Percentiles rank a stretch among this genome's conserved stretches.
phyloP scores from a whole-genome alignment of 1,140 invertebrate species.

The Diplogasteroides magnus region DNA sequence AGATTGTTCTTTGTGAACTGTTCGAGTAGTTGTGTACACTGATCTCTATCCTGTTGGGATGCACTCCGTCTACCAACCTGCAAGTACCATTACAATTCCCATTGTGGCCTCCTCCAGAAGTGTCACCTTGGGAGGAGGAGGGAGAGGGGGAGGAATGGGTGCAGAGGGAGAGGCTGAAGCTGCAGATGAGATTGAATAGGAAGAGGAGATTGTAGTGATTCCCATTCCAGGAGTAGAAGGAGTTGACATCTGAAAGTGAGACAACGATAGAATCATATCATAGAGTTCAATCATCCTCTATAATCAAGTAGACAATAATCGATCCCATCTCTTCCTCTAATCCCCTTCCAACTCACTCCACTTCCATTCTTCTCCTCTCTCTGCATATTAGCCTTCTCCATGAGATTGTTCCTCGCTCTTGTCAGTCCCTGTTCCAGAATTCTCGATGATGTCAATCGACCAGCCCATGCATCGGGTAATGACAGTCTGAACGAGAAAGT shows the following conservation, averaged over 20 bases:
- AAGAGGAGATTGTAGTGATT: neutral
- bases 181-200: neutral
- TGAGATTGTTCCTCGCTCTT: neutral
- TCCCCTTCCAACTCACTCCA: too few species aligned
- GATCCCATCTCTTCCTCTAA: neutral
- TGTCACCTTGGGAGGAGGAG: neutral
- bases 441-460: neutral
- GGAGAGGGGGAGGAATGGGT: neutral
- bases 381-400: neutral
- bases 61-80: neutral
- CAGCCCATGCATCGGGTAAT: neutral
- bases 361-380: too few species aligned
- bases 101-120: neutral
- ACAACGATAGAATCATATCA: too few species aligned
- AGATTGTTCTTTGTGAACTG: neutral
- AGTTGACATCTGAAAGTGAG: neutral
- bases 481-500: neutral
- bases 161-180: neutral
- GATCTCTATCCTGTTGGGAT: neutral
- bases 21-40: neutral
- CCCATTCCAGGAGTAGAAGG: neutral
- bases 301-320: neutral
- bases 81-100: neutral
- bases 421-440: neutral
- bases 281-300: too few species aligned